Evolutionary conservation across 1,140 invertebrate species (phyloP), one percentile per base, ranked within the genome.

Genomic region (Euura saliciscinereae): DNA sequence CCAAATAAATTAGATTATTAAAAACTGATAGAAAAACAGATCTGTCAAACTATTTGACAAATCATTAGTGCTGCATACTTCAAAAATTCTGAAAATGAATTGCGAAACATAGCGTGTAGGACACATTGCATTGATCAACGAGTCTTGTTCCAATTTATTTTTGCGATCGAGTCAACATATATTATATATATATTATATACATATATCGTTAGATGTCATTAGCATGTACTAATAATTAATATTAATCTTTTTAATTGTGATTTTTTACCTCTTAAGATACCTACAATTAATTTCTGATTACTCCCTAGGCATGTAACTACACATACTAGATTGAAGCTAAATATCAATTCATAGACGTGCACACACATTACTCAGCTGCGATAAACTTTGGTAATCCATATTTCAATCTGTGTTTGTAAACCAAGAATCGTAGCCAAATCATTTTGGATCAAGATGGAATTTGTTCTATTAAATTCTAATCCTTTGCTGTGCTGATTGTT

Each of bases 1-100:
- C 76, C 76, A 77, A 77, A 77, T 77, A 74, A 75, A 44, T 67
- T 67, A 44, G 43, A 28, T 42, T 67, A 67, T 42, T 67, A 42
- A 10, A 28, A 42, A 67, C 43, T 28, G 66, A 67, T 28, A 44
- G 10, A 28, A 44, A 7, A 4, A 42, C 42, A 67, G 28, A 13
- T 67, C 42, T 44, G 42, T 44, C 66, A 28, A 42, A 28, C 10
- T 42, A 6, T 67, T 67, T 67, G 43, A 42, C 66, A 67, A 6
- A 2, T 28, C 13, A 44, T 42, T 42, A 44, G 8, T 44, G 28
- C 8, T 11, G 28, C 66, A 13, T 10, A 10, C 13, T 10, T 13
- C 8, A 64, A 0, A 5, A 28, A 42, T 28, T 44, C 13, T 67
- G 66, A 42, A 42, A 42, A 28, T 28, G 28, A 28, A 28, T 67